These are phyloP conservation scores for Drosophila kikkawai DNA, from an alignment of 1,140 invertebrate genomes.

Conservation along the genomic window DNA sequence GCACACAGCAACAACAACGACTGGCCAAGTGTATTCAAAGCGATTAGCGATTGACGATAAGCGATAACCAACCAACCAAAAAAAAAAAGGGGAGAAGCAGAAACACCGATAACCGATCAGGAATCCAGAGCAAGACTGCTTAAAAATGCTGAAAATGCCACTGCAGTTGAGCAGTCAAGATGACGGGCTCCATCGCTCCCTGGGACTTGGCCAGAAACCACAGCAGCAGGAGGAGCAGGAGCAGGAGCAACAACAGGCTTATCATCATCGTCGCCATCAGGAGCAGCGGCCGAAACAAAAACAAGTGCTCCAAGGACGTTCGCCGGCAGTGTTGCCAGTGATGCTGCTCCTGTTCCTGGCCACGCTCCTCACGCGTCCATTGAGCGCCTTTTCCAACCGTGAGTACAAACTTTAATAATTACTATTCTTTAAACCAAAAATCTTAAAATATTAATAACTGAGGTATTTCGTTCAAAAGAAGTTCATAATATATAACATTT, in stretches of 20 bases:
- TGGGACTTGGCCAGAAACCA: not conserved
- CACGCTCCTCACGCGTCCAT: conserved; percentile 60
- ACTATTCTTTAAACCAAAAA: too few species aligned
- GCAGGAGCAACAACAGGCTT: conserved; percentile 23
- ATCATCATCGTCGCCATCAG: conserved; percentile 28
- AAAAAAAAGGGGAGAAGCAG: conserved; percentile 6
- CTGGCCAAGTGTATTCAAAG: not conserved
- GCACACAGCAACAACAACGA: conserved; percentile 17
- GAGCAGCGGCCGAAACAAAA: conserved; percentile 26
- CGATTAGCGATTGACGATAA: conserved; percentile 19
- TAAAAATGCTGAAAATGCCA: conserved; percentile 52
- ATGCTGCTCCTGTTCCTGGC: conserved; percentile 62
- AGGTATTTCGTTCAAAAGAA: too few species aligned
- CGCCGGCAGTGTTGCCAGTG: conserved; percentile 51
- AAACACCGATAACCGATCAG: conserved; percentile 17
- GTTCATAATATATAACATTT: too few species aligned
- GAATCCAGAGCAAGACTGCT: conserved; percentile 12
- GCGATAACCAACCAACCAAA: conserved; percentile 17
- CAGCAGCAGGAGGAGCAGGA: conserved; percentile 19
- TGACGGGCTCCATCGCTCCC: not conserved
- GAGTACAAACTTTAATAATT: conserved; percentile 36
- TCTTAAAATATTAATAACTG: not conserved
- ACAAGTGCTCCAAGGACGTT: conserved; percentile 44
- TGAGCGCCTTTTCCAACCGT: conserved; percentile 64
- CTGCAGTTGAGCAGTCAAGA: conserved; percentile 40